Percentiles rank a stretch among this genome's conserved stretches.
Conservation (phyloP, 2,888 invertebrate species). For the Stramonita haemastoma region DNA sequence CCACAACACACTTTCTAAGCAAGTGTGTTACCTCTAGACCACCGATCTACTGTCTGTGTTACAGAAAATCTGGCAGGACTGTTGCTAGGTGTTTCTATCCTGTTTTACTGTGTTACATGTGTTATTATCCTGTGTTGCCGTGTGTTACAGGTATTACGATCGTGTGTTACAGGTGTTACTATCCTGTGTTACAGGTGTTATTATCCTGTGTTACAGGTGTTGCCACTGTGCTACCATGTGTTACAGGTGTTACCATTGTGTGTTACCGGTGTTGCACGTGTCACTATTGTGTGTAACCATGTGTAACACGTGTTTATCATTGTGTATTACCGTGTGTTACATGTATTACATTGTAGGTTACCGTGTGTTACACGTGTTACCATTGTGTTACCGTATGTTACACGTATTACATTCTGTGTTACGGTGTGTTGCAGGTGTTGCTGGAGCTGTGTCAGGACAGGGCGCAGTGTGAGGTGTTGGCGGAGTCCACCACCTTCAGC, state of each 20-base stretch:
- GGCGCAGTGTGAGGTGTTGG: constrained; percentile 92
- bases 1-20: no score
- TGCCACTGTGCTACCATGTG: neutral
- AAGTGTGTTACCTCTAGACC: no score
- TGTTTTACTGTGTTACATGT: constrained; percentile 83
- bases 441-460: constrained; percentile 96
- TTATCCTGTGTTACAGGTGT: neutral
- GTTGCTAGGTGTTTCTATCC: neutral
- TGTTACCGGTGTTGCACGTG: constrained; percentile 83
- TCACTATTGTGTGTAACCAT: neutral
- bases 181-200: no score
- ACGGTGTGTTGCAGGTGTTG: constrained; percentile 90
- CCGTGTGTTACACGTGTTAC: no score
- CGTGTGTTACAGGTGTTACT: neutral
- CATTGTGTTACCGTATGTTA: neutral
- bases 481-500: constrained; percentile 91
- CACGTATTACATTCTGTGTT: neutral
- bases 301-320: neutral
- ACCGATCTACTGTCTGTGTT: no score
- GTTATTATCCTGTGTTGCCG: neutral
- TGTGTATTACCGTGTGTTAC: no score
- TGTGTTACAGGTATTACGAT: neutral
- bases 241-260: neutral
- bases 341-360: no score
- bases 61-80: neutral